Percentiles rank a stretch among this genome's conserved stretches.
phyloP scores from a whole-genome alignment of 1,140 invertebrate genomes.

The Bombus pyrosoma region DNA sequence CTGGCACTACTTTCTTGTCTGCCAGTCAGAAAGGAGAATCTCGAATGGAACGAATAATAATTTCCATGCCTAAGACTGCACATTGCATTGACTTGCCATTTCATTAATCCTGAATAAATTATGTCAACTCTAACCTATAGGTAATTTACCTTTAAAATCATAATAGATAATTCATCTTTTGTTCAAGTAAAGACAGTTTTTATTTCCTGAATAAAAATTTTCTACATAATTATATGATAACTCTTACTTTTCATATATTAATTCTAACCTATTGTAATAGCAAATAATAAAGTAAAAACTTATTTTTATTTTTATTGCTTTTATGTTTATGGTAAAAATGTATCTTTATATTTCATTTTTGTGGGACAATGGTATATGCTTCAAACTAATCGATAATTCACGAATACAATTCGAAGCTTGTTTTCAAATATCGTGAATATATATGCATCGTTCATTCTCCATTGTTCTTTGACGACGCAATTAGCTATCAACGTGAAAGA shows the following conservation, averaged over 20 bases:
- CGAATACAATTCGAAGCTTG: neutral
- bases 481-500: constrained; percentile 22
- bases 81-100: neutral
- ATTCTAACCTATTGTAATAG: neutral
- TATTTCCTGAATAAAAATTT: neutral
- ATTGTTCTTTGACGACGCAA: constrained; percentile 45
- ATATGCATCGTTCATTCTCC: constrained; percentile 1
- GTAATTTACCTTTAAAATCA: too few relatives aligned
- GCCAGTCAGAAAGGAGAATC: constrained; percentile 22
- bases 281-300: neutral
- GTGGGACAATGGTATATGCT: neutral
- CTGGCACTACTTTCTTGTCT: constrained; percentile 57
- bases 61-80: constrained; percentile 28
- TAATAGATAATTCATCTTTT: too few relatives aligned
- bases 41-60: constrained; percentile 25
- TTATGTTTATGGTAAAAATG: neutral
- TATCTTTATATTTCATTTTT: neutral
- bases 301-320: neutral
- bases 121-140: neutral
- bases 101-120: neutral
- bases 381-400: constrained; percentile 21
- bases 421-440: constrained; percentile 15
- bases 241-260: neutral
- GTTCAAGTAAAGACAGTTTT: neutral
- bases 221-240: neutral